Evolutionary conservation across 1,140 invertebrate genomes (phyloP).

Genomic region (Charaxes varanes): DNA sequence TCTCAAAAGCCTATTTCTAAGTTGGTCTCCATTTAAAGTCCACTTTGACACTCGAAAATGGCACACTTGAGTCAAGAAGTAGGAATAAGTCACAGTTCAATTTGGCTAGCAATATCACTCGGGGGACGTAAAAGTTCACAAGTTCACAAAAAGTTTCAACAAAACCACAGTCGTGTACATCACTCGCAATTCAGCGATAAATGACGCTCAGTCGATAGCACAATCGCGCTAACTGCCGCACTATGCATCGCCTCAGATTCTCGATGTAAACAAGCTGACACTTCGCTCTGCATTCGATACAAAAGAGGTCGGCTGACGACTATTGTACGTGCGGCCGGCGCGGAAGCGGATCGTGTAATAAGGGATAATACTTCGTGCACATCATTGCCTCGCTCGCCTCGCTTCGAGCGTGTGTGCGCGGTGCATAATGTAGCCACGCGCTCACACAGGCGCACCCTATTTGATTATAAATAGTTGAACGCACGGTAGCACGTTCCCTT

Average conservation of each 20-base stretch:
- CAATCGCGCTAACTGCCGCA: slow-evolving; percentile 57
- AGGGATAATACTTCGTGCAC: slow-evolving; percentile 71
- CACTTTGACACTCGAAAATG: slow-evolving; percentile 44
- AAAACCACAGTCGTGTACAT: slow-evolving; percentile 42
- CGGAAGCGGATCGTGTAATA: slow-evolving; percentile 70
- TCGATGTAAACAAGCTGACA: slow-evolving; percentile 66
- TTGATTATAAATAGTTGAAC: slow-evolving; percentile 73
- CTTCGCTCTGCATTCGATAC: slow-evolving; percentile 51
- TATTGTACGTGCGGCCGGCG: slow-evolving; percentile 61
- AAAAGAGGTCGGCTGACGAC: slow-evolving; percentile 62
- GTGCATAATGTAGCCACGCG: slow-evolving; percentile 62
- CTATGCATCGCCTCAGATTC: slow-evolving; percentile 53
- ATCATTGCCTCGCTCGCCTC: slow-evolving; percentile 64
- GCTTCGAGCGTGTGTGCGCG: slow-evolving; percentile 40
- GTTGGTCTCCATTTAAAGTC: slow-evolving; percentile 25
- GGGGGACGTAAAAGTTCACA: slow-evolving; percentile 39
- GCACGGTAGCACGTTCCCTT: slow-evolving; percentile 72
- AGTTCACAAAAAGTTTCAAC: slow-evolving; percentile 56
- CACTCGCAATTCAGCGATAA: slow-evolving; percentile 56
- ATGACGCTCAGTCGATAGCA: slow-evolving; percentile 59
- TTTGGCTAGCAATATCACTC: slow-evolving; percentile 44
- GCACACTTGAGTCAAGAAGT: slow-evolving; percentile 31
- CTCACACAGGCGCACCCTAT: slow-evolving; percentile 55
- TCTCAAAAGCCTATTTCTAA: slow-evolving; percentile 19
- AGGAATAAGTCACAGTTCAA: slow-evolving; percentile 34